These are phyloP conservation scores for Seriola aureovittata DNA, from an alignment of 2,113 vertebrate species.

Conservation along the genomic window DNA sequence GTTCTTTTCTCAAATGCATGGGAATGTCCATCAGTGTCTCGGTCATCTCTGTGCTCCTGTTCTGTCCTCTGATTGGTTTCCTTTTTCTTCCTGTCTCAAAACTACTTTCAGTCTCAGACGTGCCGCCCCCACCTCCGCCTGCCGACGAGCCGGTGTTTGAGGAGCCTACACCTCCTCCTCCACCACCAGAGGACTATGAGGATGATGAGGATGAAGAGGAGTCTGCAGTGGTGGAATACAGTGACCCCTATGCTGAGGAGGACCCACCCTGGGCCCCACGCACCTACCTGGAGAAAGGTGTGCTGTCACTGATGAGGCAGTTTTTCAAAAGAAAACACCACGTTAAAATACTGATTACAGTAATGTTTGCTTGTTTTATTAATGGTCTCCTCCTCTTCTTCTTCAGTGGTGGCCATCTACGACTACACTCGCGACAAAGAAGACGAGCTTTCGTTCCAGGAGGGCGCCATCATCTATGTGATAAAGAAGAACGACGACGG, in stretches of 20 bases:
- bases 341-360: too few species aligned
- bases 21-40: too few species aligned
- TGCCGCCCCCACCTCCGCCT: constrained; percentile 92
- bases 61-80: not conserved
- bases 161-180: constrained; percentile 91
- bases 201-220: constrained; percentile 98
- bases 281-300: constrained; percentile 94
- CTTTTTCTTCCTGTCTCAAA: not conserved
- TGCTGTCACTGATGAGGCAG: not conserved
- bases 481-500: constrained; percentile 99
- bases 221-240: constrained; percentile 98
- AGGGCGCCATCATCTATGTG: constrained; percentile 99
- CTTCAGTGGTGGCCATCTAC: constrained; percentile 97
- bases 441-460: constrained; percentile 98
- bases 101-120: constrained; percentile 89
- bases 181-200: constrained; percentile 95
- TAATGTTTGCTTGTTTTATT: not conserved
- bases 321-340: too few species aligned
- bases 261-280: constrained; percentile 98
- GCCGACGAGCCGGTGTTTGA: constrained; percentile 91
- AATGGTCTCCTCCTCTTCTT: not conserved
- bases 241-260: constrained; percentile 97
- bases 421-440: constrained; percentile 98
- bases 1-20: constrained; percentile 19
- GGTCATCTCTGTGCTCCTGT: not conserved